Conservation (phyloP, 2,797 vertebrate species). For the Champsocephalus gunnari region DNA sequence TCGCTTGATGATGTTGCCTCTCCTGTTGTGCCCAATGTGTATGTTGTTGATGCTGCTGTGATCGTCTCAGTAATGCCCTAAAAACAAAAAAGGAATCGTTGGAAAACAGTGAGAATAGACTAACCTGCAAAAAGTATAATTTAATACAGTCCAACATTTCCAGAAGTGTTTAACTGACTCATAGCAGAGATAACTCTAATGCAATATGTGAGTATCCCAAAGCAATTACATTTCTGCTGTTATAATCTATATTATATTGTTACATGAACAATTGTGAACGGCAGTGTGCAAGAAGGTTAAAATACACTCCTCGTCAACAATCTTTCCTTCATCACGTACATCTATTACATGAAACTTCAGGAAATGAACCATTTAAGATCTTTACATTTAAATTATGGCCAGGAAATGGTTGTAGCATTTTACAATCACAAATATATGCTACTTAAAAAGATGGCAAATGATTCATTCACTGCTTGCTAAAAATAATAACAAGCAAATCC, state of each 20-base stretch:
- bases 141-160: not conserved
- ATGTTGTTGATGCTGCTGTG: accelerated
- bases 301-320: not conserved
- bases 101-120: not conserved
- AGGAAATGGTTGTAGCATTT: not conserved
- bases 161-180: not conserved
- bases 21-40: too few species aligned
- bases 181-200: not conserved
- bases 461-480: not conserved
- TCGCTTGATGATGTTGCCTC: not conserved
- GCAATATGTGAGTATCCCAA: not conserved
- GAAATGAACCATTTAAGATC: not conserved
- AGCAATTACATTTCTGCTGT: not conserved
- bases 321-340: not conserved
- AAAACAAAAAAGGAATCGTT: slow-evolving; percentile 19
- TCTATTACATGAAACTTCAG: not conserved
- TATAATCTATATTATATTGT: not conserved
- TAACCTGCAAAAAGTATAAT: not conserved
- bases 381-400: slow-evolving; percentile 21
- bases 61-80: slow-evolving; percentile 29
- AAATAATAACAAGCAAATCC: not conserved
- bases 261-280: not conserved
- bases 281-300: not conserved
- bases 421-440: too few species aligned
- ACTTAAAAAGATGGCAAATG: not conserved